Percentiles rank a stretch among this genome's conserved stretches.
Evolutionary conservation across 2,113 vertebrate genomes (phyloP).

Genomic region (Tenrec ecaudatus): DNA sequence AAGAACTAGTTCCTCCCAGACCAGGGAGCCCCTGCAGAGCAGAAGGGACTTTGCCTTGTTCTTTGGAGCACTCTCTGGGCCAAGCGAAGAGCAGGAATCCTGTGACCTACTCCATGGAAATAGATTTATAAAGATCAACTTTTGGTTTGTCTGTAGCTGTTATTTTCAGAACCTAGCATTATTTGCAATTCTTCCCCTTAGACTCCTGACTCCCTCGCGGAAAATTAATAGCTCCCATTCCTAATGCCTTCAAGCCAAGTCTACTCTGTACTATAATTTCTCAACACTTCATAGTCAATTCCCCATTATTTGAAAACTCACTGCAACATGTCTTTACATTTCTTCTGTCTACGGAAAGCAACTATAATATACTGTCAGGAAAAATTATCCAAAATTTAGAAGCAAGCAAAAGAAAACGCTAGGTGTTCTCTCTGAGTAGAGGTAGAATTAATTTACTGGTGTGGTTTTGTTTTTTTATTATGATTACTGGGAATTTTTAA

Average conservation of each 20-base stretch:
- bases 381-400: slow-evolving; percentile 56
- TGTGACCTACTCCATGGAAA: slow-evolving; percentile 36
- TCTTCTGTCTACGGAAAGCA: slow-evolving; percentile 60
- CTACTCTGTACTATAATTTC: slow-evolving; percentile 71
- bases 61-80: neutral
- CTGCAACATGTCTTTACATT: slow-evolving; percentile 67
- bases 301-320: slow-evolving; percentile 72
- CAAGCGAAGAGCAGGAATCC: neutral
- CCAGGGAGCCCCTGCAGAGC: neutral
- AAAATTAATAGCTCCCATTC: slow-evolving; percentile 78
- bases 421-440: slow-evolving; percentile 10
- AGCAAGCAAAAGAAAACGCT: slow-evolving; percentile 32
- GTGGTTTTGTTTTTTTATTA: neutral
- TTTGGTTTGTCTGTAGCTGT: slow-evolving; percentile 55
- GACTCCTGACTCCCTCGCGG: slow-evolving; percentile 69
- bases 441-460: neutral
- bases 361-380: slow-evolving; percentile 22
- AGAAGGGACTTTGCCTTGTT: neutral
- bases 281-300: slow-evolving; percentile 73
- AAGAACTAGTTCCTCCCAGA: neutral
- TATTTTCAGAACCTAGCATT: slow-evolving; percentile 60
- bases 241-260: slow-evolving; percentile 68
- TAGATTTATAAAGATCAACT: slow-evolving; percentile 39
- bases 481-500: neutral
- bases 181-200: slow-evolving; percentile 72